These are phyloP conservation scores for Hipparchia sbordonii DNA, from an alignment of 2,888 invertebrate species.

Conservation along the genomic window DNA sequence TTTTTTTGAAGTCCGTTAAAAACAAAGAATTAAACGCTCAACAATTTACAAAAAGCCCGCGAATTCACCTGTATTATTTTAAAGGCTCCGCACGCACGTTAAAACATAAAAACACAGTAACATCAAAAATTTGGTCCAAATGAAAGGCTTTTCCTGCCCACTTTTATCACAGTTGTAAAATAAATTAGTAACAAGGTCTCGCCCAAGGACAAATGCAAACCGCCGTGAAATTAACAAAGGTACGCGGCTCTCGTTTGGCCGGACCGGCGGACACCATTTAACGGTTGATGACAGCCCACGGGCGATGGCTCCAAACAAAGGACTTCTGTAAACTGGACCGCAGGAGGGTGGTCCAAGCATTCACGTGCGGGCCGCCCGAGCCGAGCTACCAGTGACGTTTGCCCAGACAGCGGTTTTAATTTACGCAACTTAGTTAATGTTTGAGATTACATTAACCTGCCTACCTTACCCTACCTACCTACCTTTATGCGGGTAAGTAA, in stretches of 20 bases:
- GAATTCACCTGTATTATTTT: conserved; percentile 20
- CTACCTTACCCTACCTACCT: too few species aligned
- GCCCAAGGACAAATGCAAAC: conserved; percentile 63
- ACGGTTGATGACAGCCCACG: conserved; percentile 72
- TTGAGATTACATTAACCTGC: neutral
- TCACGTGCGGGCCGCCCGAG: conserved; percentile 21
- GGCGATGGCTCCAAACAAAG: conserved; percentile 67
- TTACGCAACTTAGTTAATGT: conserved; percentile 13
- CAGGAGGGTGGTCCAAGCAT: conserved; percentile 46
- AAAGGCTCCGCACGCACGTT: conserved; percentile 13
- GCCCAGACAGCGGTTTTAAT: conserved; percentile 28
- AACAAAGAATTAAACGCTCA: conserved; percentile 8
- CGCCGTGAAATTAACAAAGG: conserved; percentile 74
- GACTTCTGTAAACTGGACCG: conserved; percentile 60
- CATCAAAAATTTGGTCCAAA: conserved; percentile 31
- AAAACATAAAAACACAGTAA: conserved; percentile 25
- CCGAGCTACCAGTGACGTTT: conserved; percentile 21
- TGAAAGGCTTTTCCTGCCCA: conserved; percentile 25
- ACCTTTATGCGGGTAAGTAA: neutral
- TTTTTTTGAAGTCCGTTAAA: neutral
- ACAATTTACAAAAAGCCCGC: conserved; percentile 18
- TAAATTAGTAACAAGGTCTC: conserved; percentile 54
- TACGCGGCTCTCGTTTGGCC: conserved; percentile 52
- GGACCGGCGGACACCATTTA: conserved; percentile 59
- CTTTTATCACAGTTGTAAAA: conserved; percentile 52